Conservation (phyloP, 1,140 invertebrate genomes). For the Heliothis subflexa region DNA sequence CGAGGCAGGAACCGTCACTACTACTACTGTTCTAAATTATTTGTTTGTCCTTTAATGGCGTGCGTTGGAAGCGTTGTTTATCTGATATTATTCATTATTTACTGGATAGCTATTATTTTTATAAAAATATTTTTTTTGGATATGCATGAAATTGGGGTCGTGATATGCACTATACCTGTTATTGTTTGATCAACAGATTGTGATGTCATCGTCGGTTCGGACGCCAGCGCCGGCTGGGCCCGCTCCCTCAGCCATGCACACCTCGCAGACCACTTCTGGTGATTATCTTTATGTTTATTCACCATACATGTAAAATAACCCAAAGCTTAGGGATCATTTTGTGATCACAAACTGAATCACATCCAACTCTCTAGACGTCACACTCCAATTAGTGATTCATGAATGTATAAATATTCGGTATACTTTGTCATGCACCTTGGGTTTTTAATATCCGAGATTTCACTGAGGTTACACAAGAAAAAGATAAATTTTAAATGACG, state of each 20-base stretch:
- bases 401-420: not conserved
- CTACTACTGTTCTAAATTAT: not conserved
- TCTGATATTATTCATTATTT: no score
- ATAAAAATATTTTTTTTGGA: not conserved
- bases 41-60: no score
- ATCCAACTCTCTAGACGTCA: not conserved
- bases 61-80: no score
- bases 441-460: constrained; percentile 2
- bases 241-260: constrained; percentile 73
- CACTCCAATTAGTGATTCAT: constrained; percentile 16
- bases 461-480: constrained; percentile 26
- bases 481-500: not conserved
- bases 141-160: not conserved
- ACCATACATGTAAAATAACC: no score
- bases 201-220: constrained; percentile 81
- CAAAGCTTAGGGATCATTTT: not conserved
- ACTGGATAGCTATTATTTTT: not conserved
- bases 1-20: not conserved
- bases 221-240: constrained; percentile 70
- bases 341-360: not conserved
- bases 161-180: not conserved
- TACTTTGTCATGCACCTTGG: constrained; percentile 17
- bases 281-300: constrained; percentile 36
- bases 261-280: constrained; percentile 75
- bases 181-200: constrained; percentile 53